Percentiles rank a stretch among this genome's conserved stretches.
Evolutionary conservation across 1,140 invertebrate species (phyloP).

Genomic region (Drosophila ogumai): DNA sequence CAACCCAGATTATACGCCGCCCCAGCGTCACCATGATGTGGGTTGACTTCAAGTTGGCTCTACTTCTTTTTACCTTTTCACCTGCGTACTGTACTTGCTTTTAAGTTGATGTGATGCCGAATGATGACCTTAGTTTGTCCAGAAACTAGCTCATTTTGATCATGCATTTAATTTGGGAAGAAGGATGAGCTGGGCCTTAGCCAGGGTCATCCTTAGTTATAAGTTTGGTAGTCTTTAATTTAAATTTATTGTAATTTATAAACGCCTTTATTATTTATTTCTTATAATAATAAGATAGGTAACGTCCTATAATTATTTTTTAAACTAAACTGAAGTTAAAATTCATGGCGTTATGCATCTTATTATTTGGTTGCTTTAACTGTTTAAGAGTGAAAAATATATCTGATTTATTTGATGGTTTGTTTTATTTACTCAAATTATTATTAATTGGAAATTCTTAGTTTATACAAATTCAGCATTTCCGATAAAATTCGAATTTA

Average conservation of each 20-base stretch:
- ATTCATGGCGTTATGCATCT: background rate
- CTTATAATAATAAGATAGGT: too few species aligned
- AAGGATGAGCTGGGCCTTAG: background rate
- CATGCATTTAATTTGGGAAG: background rate
- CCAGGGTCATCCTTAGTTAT: background rate
- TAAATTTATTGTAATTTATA: background rate
- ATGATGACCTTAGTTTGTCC: constrained; percentile 19
- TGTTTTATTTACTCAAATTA: background rate
- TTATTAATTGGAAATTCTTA: too few species aligned
- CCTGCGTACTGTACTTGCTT: constrained; percentile 42
- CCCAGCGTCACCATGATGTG: constrained; percentile 85
- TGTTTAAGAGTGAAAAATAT: background rate
- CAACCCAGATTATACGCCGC: constrained; percentile 81
- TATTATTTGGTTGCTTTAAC: background rate
- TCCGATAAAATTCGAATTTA: too few species aligned
- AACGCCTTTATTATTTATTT: too few species aligned
- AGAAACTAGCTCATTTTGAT: background rate
- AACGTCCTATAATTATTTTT: too few species aligned
- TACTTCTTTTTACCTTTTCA: constrained; percentile 4
- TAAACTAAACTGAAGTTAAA: background rate
- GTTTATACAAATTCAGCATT: background rate
- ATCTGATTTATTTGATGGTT: background rate
- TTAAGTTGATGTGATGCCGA: constrained; percentile 40
- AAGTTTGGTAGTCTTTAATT: background rate
- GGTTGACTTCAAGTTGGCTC: constrained; percentile 51